These are phyloP conservation scores for Papio anubis DNA, from an alignment of 2,113 vertebrate species.

Conservation along the genomic window DNA sequence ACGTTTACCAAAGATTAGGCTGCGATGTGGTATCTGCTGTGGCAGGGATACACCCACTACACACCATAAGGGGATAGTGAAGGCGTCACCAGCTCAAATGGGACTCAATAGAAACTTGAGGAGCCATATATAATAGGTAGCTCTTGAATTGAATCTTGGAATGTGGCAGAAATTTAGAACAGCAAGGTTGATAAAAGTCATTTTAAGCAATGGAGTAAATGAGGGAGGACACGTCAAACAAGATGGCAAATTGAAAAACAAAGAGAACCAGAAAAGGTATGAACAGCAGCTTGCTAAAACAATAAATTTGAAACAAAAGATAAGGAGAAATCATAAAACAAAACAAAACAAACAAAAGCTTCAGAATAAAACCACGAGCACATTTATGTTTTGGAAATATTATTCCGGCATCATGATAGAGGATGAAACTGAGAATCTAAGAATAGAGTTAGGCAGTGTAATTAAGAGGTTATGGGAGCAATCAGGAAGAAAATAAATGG, in stretches of 20 bases:
- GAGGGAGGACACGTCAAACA: not conserved
- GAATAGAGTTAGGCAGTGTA: not conserved
- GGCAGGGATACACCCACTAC: rapidly evolving
- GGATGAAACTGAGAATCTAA: not conserved
- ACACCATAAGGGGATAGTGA: rapidly evolving
- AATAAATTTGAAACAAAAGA: not conserved
- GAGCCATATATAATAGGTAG: not conserved
- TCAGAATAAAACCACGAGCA: not conserved
- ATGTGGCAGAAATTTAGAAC: not conserved
- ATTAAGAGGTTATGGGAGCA: not conserved
- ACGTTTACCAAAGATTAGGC: not conserved
- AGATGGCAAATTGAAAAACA: not conserved
- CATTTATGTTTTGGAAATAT: not conserved
- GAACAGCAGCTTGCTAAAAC: rapidly evolving
- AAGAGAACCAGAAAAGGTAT: not conserved
- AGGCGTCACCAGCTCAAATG: rapidly evolving
- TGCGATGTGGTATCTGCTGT: not conserved
- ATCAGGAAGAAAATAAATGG: not conserved
- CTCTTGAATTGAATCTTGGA: not conserved
- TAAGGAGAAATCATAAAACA: not conserved
- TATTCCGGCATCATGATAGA: not conserved
- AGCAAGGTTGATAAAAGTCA: not conserved
- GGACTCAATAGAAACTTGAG: rapidly evolving
- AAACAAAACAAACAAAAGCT: not conserved
- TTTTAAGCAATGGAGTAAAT: not conserved